Evolutionary conservation across 1,140 invertebrate species (phyloP), one percentile per base, ranked within the genome.

Genomic region (Bombus haemorrhoidalis): DNA sequence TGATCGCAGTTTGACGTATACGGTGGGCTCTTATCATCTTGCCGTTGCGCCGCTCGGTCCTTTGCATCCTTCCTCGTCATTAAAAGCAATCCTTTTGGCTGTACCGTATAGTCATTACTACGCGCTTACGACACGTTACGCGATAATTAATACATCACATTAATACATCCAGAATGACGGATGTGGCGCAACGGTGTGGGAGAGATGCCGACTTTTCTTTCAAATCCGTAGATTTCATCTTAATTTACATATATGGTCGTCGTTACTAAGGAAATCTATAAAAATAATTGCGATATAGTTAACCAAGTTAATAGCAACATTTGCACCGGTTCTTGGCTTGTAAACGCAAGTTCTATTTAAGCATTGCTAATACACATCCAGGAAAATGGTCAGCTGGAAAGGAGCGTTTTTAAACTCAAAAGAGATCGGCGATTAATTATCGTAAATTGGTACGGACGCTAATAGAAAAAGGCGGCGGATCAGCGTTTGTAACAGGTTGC

Each of bases 111-210:
- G 59, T 62, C 59, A n/a, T 62, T 62, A 62, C 59, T 62, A 62
- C 57, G 57, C 28, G 28, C 28, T 62, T 62, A n/a, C 28, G 82
- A 81, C 89, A 77, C 82, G 64, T 90, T 89, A 87, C 71, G 78
- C 76, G 75, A 83, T 90, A 90, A 89, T 90, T 89, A 89, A 90
- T 89, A 87, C 86, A 87, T 89, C 86, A 66, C 59, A 64, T 68
- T 25, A 37, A 68, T 39, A 25, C 69, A 57, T 86, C 37, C 78
- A 28, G 18, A 32, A 77, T 79, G 53, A 66, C 78, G 68, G 37
- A 64, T 76, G 47, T 22, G 39, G 32, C 3, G 34, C 39, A 25
- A 3, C 15, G 28, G 5, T 5, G n/a, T 22, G 34, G 28, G 37
- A 32, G 10, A 32, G 59, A 28, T 64, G 34, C n/a, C n/a, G 25